Percentiles rank a stretch among this genome's conserved stretches.
Conservation (phyloP, 2,113 vertebrate genomes). For the Phaethornis superciliosus region DNA sequence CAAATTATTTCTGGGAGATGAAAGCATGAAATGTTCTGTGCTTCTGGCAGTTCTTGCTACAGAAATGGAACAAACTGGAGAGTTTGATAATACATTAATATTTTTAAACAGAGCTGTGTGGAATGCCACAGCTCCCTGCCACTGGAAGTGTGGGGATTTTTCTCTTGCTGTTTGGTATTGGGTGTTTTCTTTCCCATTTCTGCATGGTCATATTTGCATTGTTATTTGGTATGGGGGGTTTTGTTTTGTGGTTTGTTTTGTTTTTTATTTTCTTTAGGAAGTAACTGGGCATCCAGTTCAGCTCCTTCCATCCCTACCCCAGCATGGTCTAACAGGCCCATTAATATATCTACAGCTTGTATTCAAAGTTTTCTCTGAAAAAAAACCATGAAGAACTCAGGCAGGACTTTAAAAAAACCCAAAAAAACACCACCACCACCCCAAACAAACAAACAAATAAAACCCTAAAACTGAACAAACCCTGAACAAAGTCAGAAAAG, state of each 20-base stretch:
- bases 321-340: rapidly evolving
- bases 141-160: rapidly evolving
- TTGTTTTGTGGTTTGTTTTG: too few species aligned
- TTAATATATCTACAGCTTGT: too few species aligned
- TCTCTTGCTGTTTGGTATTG: rapidly evolving
- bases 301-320: background rate
- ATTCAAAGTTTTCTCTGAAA: background rate
- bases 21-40: conserved; percentile 5
- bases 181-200: background rate
- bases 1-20: conserved; percentile 40
- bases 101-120: background rate
- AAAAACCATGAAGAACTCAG: rapidly evolving
- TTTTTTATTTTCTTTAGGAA: background rate
- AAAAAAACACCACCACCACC: too few species aligned
- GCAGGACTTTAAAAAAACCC: background rate
- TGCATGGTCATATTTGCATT: rapidly evolving
- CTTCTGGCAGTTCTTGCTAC: background rate
- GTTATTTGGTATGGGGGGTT: too few species aligned
- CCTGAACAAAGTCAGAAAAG: background rate
- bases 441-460: too few species aligned
- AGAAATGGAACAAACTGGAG: background rate
- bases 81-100: background rate
- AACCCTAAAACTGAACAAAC: too few species aligned
- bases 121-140: background rate
- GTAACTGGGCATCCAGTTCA: background rate